Evolutionary conservation across 2,113 vertebrate genomes (phyloP).

Genomic region (Coracopsis vasa): DNA sequence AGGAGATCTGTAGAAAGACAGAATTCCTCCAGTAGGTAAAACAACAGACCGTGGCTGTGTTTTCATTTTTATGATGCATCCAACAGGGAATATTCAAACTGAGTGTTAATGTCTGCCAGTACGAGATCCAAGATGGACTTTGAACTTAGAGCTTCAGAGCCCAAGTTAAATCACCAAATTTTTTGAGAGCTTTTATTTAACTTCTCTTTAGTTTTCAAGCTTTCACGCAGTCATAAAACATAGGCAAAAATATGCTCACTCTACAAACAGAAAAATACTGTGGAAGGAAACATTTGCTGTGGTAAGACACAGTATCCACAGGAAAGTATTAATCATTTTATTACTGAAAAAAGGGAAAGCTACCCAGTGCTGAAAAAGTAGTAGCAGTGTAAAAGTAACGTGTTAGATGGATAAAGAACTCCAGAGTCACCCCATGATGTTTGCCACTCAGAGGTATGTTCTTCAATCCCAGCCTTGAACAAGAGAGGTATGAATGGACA

Average conservation of each 20-base stretch:
- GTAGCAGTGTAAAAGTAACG: not conserved
- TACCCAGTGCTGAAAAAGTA: not conserved
- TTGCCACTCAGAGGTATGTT: not conserved
- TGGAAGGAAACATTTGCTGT: not conserved
- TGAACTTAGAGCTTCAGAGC: not conserved
- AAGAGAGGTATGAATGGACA: not conserved
- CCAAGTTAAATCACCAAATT: not conserved
- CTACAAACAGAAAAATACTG: not conserved
- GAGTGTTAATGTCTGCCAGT: not conserved
- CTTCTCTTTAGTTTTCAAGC: not conserved
- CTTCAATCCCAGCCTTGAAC: not conserved
- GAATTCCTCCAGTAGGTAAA: not conserved
- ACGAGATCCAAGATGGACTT: not conserved
- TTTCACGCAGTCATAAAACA: not conserved
- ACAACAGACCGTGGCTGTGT: rapidly evolving
- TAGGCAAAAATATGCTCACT: not conserved
- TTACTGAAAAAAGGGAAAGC: not conserved
- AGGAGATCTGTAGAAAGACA: not conserved
- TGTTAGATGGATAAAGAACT: not conserved
- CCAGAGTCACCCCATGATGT: not conserved
- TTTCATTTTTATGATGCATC: not conserved
- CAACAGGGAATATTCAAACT: not conserved
- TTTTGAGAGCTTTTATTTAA: not conserved
- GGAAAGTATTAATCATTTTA: not conserved
- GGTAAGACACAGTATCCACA: not conserved